Evolutionary conservation across 2,113 vertebrate genomes (phyloP).

Genomic region (Callopanchax toddi): DNA sequence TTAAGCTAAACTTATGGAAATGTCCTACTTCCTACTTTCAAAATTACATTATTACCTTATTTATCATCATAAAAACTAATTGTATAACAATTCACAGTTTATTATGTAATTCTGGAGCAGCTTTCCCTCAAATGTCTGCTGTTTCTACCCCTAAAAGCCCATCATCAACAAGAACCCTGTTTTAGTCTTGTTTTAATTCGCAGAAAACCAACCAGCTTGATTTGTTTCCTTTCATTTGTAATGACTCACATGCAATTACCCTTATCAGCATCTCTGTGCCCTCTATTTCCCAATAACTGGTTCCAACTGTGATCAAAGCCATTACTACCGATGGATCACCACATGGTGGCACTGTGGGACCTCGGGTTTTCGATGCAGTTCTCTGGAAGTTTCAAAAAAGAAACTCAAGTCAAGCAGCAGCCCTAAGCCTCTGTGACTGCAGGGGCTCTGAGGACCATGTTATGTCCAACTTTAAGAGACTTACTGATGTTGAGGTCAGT

Average conservation of each 20-base stretch:
- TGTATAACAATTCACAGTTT: background rate
- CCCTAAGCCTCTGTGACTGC: background rate
- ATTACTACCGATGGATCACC: constrained; percentile 15
- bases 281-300: constrained; percentile 15
- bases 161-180: constrained; percentile 5
- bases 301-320: background rate
- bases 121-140: background rate
- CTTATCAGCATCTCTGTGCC: constrained; percentile 2
- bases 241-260: constrained; percentile 21
- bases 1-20: too few species aligned
- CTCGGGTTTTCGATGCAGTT: background rate
- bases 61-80: background rate
- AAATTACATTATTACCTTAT: background rate
- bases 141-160: constrained; percentile 6
- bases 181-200: constrained; percentile 24
- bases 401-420: constrained; percentile 10
- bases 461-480: constrained; percentile 11
- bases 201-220: constrained; percentile 3
- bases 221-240: constrained; percentile 16
- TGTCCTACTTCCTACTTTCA: constrained; percentile 2
- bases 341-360: constrained; percentile 70
- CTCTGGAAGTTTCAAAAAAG: constrained; percentile 13
- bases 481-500: background rate
- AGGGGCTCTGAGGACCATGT: constrained; percentile 9
- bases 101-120: constrained; percentile 16